Evolutionary conservation across 1,140 invertebrate species (phyloP).

Genomic region (Brachionus plicatilis): DNA sequence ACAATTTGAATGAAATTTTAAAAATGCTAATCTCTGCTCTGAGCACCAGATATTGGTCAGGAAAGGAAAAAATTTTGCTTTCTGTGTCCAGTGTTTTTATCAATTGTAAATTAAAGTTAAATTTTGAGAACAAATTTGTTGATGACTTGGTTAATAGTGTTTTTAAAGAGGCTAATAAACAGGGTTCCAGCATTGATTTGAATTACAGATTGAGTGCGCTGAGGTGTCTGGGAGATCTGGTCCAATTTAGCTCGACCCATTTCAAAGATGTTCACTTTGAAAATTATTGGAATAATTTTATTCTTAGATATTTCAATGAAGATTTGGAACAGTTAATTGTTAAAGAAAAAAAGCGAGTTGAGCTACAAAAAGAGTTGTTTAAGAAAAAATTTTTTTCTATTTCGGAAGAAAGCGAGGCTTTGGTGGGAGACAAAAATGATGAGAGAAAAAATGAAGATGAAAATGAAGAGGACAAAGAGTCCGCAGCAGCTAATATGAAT

Average conservation of each 20-base stretch:
- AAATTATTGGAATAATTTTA: slow-evolving; percentile 6
- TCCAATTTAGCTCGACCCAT: slow-evolving; percentile 27
- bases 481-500: neutral
- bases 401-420: neutral
- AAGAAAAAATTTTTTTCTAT: neutral
- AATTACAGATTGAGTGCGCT: slow-evolving; percentile 8
- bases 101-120: slow-evolving; percentile 14
- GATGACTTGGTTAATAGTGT: neutral
- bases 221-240: slow-evolving; percentile 28
- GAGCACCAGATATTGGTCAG: neutral
- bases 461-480: neutral
- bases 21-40: neutral
- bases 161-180: slow-evolving; percentile 32
- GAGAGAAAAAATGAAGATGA: slow-evolving; percentile 25
- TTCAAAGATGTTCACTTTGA: slow-evolving; percentile 25
- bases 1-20: slow-evolving; percentile 11
- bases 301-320: slow-evolving; percentile 10
- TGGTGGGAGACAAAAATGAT: neutral
- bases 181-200: neutral
- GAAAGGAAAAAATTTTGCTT: slow-evolving; percentile 20
- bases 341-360: neutral
- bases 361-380: neutral
- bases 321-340: neutral
- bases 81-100: slow-evolving; percentile 23
- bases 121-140: slow-evolving; percentile 11